phyloP scores from a whole-genome alignment of 2,797 vertebrate species.

The Sebastiscus albofasciatus region DNA sequence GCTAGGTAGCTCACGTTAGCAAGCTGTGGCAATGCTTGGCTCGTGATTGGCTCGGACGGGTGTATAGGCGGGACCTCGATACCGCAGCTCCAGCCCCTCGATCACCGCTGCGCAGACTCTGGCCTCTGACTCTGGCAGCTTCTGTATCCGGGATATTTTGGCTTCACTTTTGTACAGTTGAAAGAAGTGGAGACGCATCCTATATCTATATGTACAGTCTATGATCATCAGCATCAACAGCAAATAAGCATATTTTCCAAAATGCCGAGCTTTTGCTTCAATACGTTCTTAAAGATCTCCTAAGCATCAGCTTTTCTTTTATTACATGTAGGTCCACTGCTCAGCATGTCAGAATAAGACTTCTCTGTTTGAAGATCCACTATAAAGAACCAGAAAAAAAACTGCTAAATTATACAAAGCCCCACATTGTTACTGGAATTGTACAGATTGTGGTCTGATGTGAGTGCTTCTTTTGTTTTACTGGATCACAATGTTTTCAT shows the following conservation, averaged over 20 bases:
- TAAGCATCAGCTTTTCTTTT: background rate
- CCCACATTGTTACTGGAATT: background rate
- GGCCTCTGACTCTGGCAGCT: too few relatives aligned
- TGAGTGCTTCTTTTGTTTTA: constrained; percentile 19
- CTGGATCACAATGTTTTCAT: constrained; percentile 34
- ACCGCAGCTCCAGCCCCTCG: too few relatives aligned
- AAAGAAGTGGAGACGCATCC: too few relatives aligned
- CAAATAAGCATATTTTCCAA: background rate
- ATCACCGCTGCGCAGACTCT: too few relatives aligned
- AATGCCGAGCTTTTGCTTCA: background rate
- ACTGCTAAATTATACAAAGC: constrained; percentile 1
- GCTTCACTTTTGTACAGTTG: background rate
- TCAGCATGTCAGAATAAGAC: background rate
- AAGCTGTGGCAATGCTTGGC: too few relatives aligned
- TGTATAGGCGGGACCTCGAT: too few relatives aligned
- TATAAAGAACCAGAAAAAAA: background rate
- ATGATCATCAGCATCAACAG: too few relatives aligned
- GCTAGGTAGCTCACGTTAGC: too few relatives aligned
- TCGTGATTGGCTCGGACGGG: too few relatives aligned
- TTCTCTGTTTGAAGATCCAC: background rate
- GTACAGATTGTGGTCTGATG: constrained; percentile 16
- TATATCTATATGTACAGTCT: too few relatives aligned
- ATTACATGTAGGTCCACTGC: background rate
- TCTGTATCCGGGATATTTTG: too few relatives aligned
- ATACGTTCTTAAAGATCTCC: background rate